Conservation (phyloP, 1,140 invertebrate genomes). For the Zaprionus taronus region DNA sequence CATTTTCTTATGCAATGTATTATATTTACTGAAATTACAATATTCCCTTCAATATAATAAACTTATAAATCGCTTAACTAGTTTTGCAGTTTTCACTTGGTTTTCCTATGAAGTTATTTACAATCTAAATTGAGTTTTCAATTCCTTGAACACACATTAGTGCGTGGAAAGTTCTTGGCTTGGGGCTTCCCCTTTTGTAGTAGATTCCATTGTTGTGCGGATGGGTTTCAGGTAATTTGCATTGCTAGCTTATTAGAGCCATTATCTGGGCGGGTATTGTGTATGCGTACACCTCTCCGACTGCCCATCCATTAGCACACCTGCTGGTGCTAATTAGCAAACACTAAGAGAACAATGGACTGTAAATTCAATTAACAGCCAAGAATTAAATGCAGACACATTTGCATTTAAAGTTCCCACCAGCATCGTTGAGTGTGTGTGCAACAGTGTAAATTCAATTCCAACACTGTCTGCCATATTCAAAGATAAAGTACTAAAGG, state of each 20-base stretch:
- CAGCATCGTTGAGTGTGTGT: background rate
- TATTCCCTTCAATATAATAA: background rate
- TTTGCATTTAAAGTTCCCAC: slow-evolving; percentile 7
- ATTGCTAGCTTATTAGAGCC: slow-evolving; percentile 18
- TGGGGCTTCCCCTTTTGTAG: background rate
- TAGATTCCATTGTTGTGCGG: slow-evolving; percentile 1
- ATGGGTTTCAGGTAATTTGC: slow-evolving; percentile 2
- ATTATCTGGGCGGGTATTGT: slow-evolving; percentile 13
- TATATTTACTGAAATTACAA: background rate
- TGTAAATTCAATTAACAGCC: slow-evolving; percentile 17
- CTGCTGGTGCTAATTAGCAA: slow-evolving; percentile 33
- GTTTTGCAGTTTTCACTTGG: background rate
- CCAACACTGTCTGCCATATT: background rate
- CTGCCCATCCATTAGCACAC: slow-evolving; percentile 26
- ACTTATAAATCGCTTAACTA: background rate
- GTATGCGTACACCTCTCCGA: background rate
- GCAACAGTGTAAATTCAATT: too few relatives aligned
- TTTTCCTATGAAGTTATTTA: background rate
- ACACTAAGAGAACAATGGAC: slow-evolving; percentile 35
- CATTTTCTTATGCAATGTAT: too few relatives aligned
- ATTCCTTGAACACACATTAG: background rate
- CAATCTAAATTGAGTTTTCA: background rate
- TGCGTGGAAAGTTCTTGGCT: too few relatives aligned
- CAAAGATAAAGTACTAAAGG: too few relatives aligned
- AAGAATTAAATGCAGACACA: slow-evolving; percentile 11